Percentiles rank a stretch among this genome's conserved stretches.
phyloP scores from a whole-genome alignment of 1,140 invertebrate genomes.

The Zelostemma sp. region DNA sequence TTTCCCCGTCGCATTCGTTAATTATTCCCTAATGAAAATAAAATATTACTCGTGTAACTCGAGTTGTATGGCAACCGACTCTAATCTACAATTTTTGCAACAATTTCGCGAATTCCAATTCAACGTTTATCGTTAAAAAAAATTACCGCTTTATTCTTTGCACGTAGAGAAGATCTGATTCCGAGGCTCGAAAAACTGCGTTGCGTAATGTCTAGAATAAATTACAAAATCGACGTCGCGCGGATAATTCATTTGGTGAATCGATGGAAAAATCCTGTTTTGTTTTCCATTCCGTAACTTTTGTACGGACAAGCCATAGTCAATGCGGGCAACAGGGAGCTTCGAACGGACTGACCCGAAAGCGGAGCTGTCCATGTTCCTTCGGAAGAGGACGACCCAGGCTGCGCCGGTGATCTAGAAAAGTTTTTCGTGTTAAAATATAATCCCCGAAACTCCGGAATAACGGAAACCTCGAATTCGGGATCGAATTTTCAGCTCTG shows the following conservation, averaged over 20 bases:
- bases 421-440: neutral
- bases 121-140: too few relatives aligned
- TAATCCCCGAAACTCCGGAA: neutral
- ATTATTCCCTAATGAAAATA: too few relatives aligned
- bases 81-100: too few relatives aligned
- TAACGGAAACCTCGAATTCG: neutral
- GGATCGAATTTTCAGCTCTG: neutral
- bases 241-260: constrained; percentile 31
- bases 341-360: constrained; percentile 56
- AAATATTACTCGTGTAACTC: too few relatives aligned
- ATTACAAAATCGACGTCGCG: too few relatives aligned
- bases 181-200: too few relatives aligned
- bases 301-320: constrained; percentile 57
- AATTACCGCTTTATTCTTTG: too few relatives aligned
- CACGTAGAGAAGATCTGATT: neutral
- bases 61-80: too few relatives aligned
- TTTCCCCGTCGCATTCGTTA: too few relatives aligned
- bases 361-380: constrained; percentile 63
- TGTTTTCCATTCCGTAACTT: constrained; percentile 59
- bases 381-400: constrained; percentile 42
- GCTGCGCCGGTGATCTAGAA: constrained; percentile 50
- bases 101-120: too few relatives aligned
- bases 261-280: constrained; percentile 58
- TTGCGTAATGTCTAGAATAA: too few relatives aligned
- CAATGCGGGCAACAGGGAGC: constrained; percentile 60